These are phyloP conservation scores for Eucera pruinosa DNA, from an alignment of 2,888 invertebrate genomes.

Conservation along the genomic window DNA sequence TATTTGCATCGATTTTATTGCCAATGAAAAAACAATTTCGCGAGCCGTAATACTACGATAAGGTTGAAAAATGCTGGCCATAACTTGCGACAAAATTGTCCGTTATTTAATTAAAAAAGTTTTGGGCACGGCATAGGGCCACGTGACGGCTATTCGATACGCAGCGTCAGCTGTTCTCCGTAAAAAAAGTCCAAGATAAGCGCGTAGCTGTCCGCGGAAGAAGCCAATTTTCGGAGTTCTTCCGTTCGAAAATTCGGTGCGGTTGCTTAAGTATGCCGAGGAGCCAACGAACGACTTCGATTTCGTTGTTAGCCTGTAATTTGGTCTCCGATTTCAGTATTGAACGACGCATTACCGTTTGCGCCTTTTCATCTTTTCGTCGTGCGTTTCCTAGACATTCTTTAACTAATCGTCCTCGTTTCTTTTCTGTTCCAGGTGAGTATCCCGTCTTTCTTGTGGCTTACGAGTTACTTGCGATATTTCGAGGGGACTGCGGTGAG, in stretches of 20 bases:
- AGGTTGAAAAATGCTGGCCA: neutral
- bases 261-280: neutral
- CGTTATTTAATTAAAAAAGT: constrained; percentile 12
- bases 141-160: constrained; percentile 27
- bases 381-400: neutral
- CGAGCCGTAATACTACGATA: no score
- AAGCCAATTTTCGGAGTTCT: constrained; percentile 48
- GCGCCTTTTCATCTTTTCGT: constrained; percentile 19
- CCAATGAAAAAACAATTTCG: no score
- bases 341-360: constrained; percentile 2
- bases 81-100: neutral
- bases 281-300: constrained; percentile 2
- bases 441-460: constrained; percentile 36
- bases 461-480: neutral
- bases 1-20: neutral
- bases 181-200: constrained; percentile 19
- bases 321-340: constrained; percentile 2
- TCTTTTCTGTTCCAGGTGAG: constrained; percentile 69
- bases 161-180: constrained; percentile 46
- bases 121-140: neutral
- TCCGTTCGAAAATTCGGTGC: constrained; percentile 33
- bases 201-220: constrained; percentile 43
- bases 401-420: constrained; percentile 19
- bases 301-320: constrained; percentile 34
- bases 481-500: constrained; percentile 28